Conservation (phyloP, 1,140 invertebrate species). For the Druon quercuslanigerum region DNA sequence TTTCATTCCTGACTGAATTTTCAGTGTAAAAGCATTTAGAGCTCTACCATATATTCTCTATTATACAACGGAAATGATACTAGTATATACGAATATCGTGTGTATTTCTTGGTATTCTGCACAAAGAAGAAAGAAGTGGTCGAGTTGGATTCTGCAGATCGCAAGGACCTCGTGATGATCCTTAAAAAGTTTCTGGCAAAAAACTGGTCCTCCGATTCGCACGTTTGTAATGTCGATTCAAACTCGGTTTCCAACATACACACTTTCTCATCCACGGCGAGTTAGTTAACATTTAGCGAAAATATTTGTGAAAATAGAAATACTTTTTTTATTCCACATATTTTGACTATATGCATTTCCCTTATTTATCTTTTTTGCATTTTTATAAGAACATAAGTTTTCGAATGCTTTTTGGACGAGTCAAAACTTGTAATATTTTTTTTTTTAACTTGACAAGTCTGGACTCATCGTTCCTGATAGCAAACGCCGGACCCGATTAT, state of each 20-base stretch:
- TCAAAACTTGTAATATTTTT: not conserved
- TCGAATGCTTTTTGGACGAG: not conserved
- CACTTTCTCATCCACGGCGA: not conserved
- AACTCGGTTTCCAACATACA: not conserved
- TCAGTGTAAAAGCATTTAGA: not conserved
- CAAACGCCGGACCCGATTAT: constrained; percentile 14
- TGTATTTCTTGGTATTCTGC: constrained; percentile 15
- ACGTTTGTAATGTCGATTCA: not conserved
- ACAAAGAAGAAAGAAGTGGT: constrained; percentile 8
- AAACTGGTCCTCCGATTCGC: constrained; percentile 19
- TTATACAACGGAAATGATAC: too few species aligned
- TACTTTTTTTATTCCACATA: not conserved
- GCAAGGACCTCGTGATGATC: constrained; percentile 27
- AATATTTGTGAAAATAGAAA: not conserved
- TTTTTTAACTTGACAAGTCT: constrained; percentile 13
- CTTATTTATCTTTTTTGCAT: not conserved
- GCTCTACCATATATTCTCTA: not conserved
- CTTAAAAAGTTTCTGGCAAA: constrained; percentile 16
- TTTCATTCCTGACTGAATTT: not conserved
- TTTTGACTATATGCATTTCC: not conserved
- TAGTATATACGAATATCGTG: not conserved
- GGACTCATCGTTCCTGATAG: constrained; percentile 3
- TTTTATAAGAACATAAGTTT: not conserved
- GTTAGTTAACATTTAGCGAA: not conserved
- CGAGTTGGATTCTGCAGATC: constrained; percentile 23